These are phyloP conservation scores for Metopolophium dirhodum DNA, from an alignment of 1,140 invertebrate genomes.

Conservation along the genomic window DNA sequence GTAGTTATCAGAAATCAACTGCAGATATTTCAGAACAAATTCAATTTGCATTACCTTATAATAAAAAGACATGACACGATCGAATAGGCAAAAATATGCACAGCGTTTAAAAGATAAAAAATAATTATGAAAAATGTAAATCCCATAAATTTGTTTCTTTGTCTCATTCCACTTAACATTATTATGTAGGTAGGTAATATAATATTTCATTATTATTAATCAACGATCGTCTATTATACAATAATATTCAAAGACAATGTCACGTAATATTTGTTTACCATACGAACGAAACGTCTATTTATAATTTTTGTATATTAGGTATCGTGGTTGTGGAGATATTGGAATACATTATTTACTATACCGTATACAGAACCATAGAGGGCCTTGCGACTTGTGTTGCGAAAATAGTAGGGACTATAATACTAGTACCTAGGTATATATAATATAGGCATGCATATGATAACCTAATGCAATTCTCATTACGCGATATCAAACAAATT, in stretches of 20 bases:
- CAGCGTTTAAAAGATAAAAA: background rate
- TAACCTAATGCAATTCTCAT: background rate
- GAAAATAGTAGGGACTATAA: background rate
- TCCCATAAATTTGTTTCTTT: background rate
- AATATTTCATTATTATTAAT: background rate
- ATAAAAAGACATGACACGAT: too few species aligned
- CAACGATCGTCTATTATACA: background rate
- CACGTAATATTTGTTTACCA: background rate
- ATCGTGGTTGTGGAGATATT: background rate
- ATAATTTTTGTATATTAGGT: background rate
- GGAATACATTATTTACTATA: background rate
- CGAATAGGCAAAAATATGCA: too few species aligned
- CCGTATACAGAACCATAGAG: background rate
- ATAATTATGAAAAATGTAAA: background rate
- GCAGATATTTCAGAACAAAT: slow-evolving; percentile 8
- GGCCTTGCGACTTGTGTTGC: background rate
- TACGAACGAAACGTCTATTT: background rate
- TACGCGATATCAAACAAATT: background rate
- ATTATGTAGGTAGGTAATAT: background rate
- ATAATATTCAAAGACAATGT: background rate
- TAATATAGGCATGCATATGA: background rate
- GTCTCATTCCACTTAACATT: background rate
- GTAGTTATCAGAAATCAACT: background rate
- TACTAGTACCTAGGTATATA: background rate
- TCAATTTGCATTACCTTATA: background rate